A percentile compares a stretch with the other conserved stretches of the same genome.
Evolutionary conservation across 1,140 invertebrate species (phyloP).

Genomic region (Heterodera schachtii): DNA sequence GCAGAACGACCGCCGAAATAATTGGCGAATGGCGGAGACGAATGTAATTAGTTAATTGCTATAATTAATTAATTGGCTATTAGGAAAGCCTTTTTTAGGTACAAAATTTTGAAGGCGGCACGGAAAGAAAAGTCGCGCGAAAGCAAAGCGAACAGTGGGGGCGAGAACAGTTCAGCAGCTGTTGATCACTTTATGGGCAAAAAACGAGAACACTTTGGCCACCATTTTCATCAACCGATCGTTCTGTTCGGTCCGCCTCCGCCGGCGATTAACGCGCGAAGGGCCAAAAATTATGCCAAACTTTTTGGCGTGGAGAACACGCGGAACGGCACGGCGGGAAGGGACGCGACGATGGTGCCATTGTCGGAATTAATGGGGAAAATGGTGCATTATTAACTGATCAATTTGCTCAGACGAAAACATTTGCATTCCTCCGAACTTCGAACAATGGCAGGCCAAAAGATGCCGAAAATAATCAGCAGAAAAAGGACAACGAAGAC

Average conservation of each 20-base stretch:
- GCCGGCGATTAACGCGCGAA: not conserved
- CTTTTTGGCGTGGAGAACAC: constrained; percentile 4
- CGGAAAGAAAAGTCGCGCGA: not conserved
- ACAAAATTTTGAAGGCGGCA: constrained; percentile 4
- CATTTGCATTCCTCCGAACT: not conserved
- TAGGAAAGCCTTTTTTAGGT: not conserved
- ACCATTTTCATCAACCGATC: not conserved
- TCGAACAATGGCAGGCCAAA: not conserved
- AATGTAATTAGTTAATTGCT: not conserved
- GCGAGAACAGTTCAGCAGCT: not conserved
- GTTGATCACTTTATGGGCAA: not conserved
- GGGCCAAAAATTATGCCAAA: not conserved
- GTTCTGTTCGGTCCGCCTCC: not conserved
- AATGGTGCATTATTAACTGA: too few relatives aligned
- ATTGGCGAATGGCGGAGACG: constrained; percentile 6
- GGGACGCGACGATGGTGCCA: not conserved
- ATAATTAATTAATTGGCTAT: not conserved
- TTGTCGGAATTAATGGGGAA: not conserved
- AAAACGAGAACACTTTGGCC: not conserved
- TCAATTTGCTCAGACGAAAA: not conserved
- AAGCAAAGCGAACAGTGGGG: not conserved
- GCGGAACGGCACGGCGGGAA: not conserved
- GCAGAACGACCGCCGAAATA: not conserved
- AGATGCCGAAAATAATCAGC: not conserved
- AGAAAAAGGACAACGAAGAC: not conserved